A percentile compares a stretch with the other conserved stretches of the same genome.
phyloP scores from a whole-genome alignment of 1,140 invertebrate species.

The Dendroctonus ponderosae region DNA sequence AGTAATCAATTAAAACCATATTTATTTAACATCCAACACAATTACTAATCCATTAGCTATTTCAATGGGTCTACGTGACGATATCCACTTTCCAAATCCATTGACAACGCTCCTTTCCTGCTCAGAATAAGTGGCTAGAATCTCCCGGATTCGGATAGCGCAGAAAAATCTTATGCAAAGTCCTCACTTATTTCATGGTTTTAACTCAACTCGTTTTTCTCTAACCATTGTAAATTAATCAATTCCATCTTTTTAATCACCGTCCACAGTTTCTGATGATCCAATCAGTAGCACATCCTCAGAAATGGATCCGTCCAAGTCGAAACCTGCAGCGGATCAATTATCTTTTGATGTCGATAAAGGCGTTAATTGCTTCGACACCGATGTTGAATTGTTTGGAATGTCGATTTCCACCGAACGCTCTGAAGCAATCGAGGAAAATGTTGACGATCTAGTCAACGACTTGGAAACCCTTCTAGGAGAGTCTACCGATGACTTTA shows the following conservation, averaged over 20 bases:
- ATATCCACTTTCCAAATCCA: too few relatives aligned
- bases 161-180: too few relatives aligned
- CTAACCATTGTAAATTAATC: background rate
- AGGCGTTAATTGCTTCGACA: constrained; percentile 25
- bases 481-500: constrained; percentile 38
- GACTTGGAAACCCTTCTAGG: constrained; percentile 48
- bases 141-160: too few relatives aligned
- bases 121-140: too few relatives aligned
- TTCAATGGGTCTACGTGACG: too few relatives aligned
- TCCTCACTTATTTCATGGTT: too few relatives aligned
- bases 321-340: background rate
- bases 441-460: constrained; percentile 50
- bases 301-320: constrained; percentile 32
- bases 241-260: constrained; percentile 7
- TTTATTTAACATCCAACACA: too few relatives aligned
- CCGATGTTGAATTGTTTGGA: constrained; percentile 44
- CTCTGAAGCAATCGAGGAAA: constrained; percentile 45
- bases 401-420: constrained; percentile 42
- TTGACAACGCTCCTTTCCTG: too few relatives aligned
- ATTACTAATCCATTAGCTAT: too few relatives aligned
- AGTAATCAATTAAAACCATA: too few relatives aligned
- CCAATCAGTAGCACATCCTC: constrained; percentile 46
- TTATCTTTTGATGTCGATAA: too few relatives aligned
- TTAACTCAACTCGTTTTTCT: too few relatives aligned
- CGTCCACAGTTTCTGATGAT: constrained; percentile 42